Evolutionary conservation across 2,888 invertebrate species (phyloP).

Genomic region (Sinopyrophorus schimmeli): DNA sequence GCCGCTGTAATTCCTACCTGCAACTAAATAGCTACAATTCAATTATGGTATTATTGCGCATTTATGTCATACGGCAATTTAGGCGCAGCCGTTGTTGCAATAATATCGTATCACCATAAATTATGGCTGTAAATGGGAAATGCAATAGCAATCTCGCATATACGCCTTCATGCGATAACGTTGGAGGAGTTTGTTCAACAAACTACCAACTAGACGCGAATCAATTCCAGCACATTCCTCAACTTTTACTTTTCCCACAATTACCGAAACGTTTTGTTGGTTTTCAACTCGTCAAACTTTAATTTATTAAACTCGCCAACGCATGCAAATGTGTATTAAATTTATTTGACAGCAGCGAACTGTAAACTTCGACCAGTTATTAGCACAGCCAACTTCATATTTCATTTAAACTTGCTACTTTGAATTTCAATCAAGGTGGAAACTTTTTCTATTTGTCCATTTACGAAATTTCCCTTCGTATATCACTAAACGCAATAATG

Average conservation of each 20-base stretch:
- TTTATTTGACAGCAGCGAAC: background rate
- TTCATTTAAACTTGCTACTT: constrained; percentile 25
- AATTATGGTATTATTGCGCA: constrained; percentile 28
- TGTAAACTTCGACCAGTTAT: background rate
- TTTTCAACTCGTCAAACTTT: background rate
- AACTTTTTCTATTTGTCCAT: constrained; percentile 34
- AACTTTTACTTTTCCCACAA: no score
- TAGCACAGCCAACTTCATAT: constrained; percentile 15
- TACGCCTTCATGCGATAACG: constrained; percentile 2
- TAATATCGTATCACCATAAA: constrained; percentile 27
- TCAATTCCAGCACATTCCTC: no score
- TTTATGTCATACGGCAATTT: constrained; percentile 27
- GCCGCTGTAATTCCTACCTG: constrained; percentile 20
- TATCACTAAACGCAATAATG: constrained; percentile 35
- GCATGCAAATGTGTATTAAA: background rate
- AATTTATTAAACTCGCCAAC: background rate
- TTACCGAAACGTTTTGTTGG: no score
- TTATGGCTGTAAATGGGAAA: constrained; percentile 25
- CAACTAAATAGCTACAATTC: constrained; percentile 24
- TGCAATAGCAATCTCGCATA: constrained; percentile 20
- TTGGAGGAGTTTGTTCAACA: constrained; percentile 4
- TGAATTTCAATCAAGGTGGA: constrained; percentile 22
- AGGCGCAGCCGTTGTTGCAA: constrained; percentile 24
- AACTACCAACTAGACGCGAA: no score
- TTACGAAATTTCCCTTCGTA: constrained; percentile 34